Evolutionary conservation across 2,113 vertebrate genomes (phyloP).

Genomic region (Cyrtonyx montezumae): DNA sequence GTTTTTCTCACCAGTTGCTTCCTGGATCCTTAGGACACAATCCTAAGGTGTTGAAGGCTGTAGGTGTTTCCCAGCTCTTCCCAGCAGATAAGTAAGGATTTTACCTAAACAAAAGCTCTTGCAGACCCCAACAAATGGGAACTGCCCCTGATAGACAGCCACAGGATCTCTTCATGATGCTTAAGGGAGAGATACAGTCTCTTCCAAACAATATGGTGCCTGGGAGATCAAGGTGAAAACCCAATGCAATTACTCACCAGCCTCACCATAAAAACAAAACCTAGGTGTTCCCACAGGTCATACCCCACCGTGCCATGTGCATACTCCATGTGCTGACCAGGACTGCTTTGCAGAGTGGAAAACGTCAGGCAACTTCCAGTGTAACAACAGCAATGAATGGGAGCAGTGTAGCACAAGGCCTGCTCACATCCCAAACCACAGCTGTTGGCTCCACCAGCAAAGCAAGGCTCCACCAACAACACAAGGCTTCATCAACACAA

Average conservation of each 20-base stretch:
- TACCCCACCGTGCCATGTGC: not conserved
- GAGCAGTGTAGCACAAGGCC: not conserved
- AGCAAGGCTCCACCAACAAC: not conserved
- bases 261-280: not conserved
- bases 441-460: not conserved
- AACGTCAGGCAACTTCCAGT: not conserved
- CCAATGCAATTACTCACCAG: not conserved
- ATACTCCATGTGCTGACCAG: not conserved
- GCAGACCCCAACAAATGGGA: not conserved
- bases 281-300: not conserved
- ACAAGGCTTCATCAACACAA: not conserved
- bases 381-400: rapidly evolving
- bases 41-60: not conserved
- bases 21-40: not conserved
- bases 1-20: not conserved
- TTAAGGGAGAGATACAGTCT: not conserved
- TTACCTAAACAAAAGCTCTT: not conserved
- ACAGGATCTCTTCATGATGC: not conserved
- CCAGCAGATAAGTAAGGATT: not conserved
- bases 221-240: no score
- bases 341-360: not conserved
- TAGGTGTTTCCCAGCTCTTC: not conserved
- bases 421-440: not conserved
- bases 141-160: not conserved
- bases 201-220: not conserved